These are phyloP conservation scores for Leuctra nigra DNA, from an alignment of 2,888 invertebrate genomes.

Conservation along the genomic window DNA sequence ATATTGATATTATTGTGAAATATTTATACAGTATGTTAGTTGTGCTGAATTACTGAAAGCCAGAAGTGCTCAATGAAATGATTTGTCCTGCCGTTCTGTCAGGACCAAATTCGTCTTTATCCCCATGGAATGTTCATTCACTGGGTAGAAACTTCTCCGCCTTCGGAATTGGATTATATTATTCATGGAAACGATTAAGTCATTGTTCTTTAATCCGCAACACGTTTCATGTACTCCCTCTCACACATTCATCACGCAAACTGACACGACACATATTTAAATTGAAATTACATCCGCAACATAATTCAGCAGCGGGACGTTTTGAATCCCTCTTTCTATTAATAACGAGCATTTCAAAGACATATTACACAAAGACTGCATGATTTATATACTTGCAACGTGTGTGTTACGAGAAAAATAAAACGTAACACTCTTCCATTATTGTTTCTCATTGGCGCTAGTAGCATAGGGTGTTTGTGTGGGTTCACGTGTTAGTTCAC, in stretches of 20 bases:
- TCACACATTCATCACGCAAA: conserved; percentile 11
- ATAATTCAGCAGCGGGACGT: conserved; percentile 13
- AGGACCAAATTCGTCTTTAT: too few relatives aligned
- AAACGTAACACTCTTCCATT: too few relatives aligned
- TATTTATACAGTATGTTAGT: too few relatives aligned
- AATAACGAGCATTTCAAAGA: neutral
- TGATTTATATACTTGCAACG: conserved; percentile 17
- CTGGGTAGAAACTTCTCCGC: too few relatives aligned
- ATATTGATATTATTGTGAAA: too few relatives aligned
- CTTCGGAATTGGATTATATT: too few relatives aligned
- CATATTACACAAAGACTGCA: conserved; percentile 9
- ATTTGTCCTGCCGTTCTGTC: too few relatives aligned
- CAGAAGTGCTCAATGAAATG: too few relatives aligned
- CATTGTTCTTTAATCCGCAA: conserved; percentile 13
- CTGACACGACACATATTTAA: conserved; percentile 11
- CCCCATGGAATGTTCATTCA: too few relatives aligned
- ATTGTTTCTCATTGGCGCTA: too few relatives aligned
- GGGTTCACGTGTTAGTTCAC: conserved; percentile 11
- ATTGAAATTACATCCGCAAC: conserved; percentile 13
- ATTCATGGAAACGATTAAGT: conserved; percentile 1
- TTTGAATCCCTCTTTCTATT: neutral
- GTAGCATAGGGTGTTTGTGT: conserved; percentile 3
- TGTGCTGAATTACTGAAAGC: too few relatives aligned
- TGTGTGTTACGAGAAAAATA: too few relatives aligned
- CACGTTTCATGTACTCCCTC: conserved; percentile 1